Percentiles rank a stretch among this genome's conserved stretches.
Evolutionary conservation across 2,888 invertebrate genomes (phyloP).

Genomic region (Eudemis profundana): DNA sequence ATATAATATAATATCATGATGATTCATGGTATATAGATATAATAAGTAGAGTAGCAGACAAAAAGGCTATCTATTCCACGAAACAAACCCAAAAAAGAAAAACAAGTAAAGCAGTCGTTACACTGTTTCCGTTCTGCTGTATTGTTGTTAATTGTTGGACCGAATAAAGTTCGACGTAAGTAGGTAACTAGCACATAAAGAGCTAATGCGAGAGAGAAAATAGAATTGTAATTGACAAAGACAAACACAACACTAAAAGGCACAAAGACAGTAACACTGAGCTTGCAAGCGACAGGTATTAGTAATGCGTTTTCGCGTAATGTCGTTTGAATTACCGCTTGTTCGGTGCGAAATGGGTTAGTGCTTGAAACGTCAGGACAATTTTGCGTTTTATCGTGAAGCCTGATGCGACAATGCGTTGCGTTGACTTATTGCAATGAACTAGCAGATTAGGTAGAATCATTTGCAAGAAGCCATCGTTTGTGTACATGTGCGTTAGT

Average conservation of each 20-base stretch:
- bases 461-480: background rate
- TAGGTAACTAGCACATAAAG: slow-evolving; percentile 39
- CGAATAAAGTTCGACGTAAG: slow-evolving; percentile 41
- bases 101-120: slow-evolving; percentile 39
- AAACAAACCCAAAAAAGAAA: slow-evolving; percentile 25
- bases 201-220: slow-evolving; percentile 32
- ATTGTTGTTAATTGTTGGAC: slow-evolving; percentile 42
- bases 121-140: slow-evolving; percentile 30
- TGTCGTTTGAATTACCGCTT: slow-evolving; percentile 12
- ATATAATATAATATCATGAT: background rate
- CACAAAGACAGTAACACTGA: slow-evolving; percentile 28
- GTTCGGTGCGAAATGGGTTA: slow-evolving; percentile 10
- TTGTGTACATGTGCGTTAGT: slow-evolving; percentile 6
- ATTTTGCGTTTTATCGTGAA: slow-evolving; percentile 2
- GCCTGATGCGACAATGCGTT: slow-evolving; percentile 21
- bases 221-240: slow-evolving; percentile 35
- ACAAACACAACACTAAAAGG: slow-evolving; percentile 32
- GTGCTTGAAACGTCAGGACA: slow-evolving; percentile 12
- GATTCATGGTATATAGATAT: background rate
- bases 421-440: background rate
- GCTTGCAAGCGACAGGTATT: slow-evolving; percentile 27
- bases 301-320: slow-evolving; percentile 31
- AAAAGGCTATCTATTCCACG: slow-evolving; percentile 5
- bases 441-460: too few species aligned
- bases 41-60: slow-evolving; percentile 11